A percentile compares a stretch with the other conserved stretches of the same genome.
phyloP scores from a whole-genome alignment of 2,888 invertebrate species.

The Drosophila lacicola region DNA sequence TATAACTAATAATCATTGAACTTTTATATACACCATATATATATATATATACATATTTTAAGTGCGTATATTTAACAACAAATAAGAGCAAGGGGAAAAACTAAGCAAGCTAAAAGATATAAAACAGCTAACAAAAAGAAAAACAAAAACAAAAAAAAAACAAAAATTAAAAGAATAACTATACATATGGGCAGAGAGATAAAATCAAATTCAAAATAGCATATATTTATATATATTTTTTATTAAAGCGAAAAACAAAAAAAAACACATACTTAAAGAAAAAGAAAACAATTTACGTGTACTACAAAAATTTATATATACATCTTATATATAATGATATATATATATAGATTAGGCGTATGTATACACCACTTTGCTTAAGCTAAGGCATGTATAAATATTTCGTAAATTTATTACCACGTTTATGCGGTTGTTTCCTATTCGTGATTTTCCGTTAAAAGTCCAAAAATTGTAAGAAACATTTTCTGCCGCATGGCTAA shows the following conservation, averaged over 20 bases:
- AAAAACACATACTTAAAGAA: slow-evolving; percentile 46
- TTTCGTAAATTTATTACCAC: slow-evolving; percentile 45
- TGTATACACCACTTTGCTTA: slow-evolving; percentile 58
- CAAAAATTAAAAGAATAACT: slow-evolving; percentile 61
- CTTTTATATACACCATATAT: slow-evolving; percentile 66
- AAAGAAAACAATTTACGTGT: slow-evolving; percentile 60
- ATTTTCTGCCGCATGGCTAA: slow-evolving; percentile 12
- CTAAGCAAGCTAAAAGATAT: slow-evolving; percentile 67
- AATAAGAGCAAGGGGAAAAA: slow-evolving; percentile 30
- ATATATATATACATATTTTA: slow-evolving; percentile 48
- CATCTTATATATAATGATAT: slow-evolving; percentile 60
- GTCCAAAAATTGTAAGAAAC: slow-evolving; percentile 18
- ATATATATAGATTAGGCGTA: slow-evolving; percentile 44
- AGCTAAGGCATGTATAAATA: slow-evolving; percentile 64
- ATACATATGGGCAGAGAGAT: slow-evolving; percentile 79
- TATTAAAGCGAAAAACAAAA: slow-evolving; percentile 62
- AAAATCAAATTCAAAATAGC: slow-evolving; percentile 79
- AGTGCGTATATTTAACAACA: slow-evolving; percentile 67
- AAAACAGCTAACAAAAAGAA: slow-evolving; percentile 46
- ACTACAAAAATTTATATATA: slow-evolving; percentile 70
- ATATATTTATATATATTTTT: slow-evolving; percentile 80
- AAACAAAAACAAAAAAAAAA: slow-evolving; percentile 9
- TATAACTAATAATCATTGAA: slow-evolving; percentile 69
- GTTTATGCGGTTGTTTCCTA: slow-evolving; percentile 54
- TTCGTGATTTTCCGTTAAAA: slow-evolving; percentile 40